These are phyloP conservation scores for Lerema accius DNA, from an alignment of 1,140 invertebrate species.

Conservation along the genomic window DNA sequence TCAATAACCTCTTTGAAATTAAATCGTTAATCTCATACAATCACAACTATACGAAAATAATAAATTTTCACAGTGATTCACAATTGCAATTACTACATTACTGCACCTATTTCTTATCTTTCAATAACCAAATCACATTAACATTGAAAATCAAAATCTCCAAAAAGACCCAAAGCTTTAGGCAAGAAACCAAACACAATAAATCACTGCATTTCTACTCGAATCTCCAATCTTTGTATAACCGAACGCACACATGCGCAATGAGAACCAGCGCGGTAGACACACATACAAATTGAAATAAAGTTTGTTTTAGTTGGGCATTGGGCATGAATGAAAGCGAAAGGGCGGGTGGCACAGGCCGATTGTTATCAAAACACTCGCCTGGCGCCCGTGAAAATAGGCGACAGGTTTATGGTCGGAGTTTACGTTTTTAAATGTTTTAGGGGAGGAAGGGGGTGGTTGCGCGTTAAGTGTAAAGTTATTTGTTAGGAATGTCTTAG, in stretches of 20 bases:
- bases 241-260: slow-evolving; percentile 69
- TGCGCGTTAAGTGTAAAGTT: no score
- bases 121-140: no score
- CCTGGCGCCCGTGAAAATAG: slow-evolving; percentile 18
- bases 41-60: no score
- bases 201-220: neutral
- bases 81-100: no score
- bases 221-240: slow-evolving; percentile 47
- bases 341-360: slow-evolving; percentile 63
- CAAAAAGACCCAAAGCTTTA: slow-evolving; percentile 13
- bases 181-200: slow-evolving; percentile 23
- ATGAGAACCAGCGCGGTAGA: slow-evolving; percentile 43
- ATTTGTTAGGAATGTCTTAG: no score
- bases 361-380: slow-evolving; percentile 67
- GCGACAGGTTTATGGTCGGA: slow-evolving; percentile 5
- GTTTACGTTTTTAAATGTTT: slow-evolving; percentile 8
- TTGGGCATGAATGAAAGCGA: slow-evolving; percentile 79
- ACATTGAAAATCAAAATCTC: slow-evolving; percentile 5
- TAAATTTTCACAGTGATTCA: no score
- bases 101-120: no score
- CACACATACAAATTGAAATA: slow-evolving; percentile 80
- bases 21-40: no score
- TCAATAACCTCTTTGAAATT: no score
- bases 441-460: neutral
- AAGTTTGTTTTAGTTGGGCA: slow-evolving; percentile 81